phyloP scores from a whole-genome alignment of 2,888 invertebrate species.

The Amiota mariae region DNA sequence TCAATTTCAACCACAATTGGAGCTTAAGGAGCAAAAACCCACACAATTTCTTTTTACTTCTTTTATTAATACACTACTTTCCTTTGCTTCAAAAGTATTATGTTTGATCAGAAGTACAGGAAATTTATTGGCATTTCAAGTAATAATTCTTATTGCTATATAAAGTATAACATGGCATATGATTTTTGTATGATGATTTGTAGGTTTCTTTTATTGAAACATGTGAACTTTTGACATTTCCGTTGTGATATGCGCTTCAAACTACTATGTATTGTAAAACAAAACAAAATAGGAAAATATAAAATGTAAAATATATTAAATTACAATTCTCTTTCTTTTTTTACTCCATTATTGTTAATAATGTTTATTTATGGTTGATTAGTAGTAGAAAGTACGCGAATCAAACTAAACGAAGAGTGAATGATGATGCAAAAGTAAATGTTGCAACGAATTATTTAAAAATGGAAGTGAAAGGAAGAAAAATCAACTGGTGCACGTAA shows the following conservation, averaged over 20 bases:
- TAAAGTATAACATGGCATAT: background rate
- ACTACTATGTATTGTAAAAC: too few relatives aligned
- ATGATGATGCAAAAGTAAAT: background rate
- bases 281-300: too few relatives aligned
- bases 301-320: background rate
- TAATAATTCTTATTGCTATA: background rate
- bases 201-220: too few relatives aligned
- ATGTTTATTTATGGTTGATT: constrained; percentile 10
- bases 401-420: too few relatives aligned
- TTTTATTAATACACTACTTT: background rate
- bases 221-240: background rate
- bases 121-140: background rate
- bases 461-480: background rate
- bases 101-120: background rate
- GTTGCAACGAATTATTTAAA: background rate
- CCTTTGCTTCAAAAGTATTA: background rate
- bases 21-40: background rate
- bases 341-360: background rate
- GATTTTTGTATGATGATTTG: too few relatives aligned
- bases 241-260: background rate
- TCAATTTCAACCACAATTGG: background rate
- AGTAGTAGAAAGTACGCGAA: too few relatives aligned
- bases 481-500: background rate
- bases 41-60: background rate
- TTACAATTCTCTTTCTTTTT: background rate